Conservation (phyloP, 2,113 vertebrate genomes). For the Odontesthes bonariensis region DNA sequence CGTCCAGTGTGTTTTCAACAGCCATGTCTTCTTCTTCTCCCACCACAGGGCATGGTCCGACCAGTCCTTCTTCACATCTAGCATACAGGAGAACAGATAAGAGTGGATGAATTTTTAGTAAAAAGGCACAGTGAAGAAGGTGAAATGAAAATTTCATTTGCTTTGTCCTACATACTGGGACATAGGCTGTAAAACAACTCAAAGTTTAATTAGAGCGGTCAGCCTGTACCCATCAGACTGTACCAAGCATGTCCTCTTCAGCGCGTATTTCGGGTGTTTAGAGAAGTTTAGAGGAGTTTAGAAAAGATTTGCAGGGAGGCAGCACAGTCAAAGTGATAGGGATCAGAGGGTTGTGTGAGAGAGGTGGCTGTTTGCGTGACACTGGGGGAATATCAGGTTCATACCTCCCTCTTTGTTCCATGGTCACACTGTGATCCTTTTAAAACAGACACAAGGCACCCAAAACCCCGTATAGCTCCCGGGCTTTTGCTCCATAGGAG, state of each 20-base stretch:
- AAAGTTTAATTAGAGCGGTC: background rate
- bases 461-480: constrained; percentile 66
- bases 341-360: constrained; percentile 52
- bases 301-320: constrained; percentile 39
- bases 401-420: constrained; percentile 71
- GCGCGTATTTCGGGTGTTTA: constrained; percentile 42
- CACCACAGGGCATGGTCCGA: constrained; percentile 98
- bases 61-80: constrained; percentile 99
- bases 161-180: background rate
- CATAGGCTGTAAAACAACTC: background rate
- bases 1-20: constrained; percentile 98
- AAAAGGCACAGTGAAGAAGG: background rate
- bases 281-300: background rate
- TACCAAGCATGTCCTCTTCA: constrained; percentile 48
- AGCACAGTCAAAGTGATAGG: constrained; percentile 45
- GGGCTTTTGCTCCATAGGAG: constrained; percentile 44
- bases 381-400: constrained; percentile 76
- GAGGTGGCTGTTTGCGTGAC: constrained; percentile 67
- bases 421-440: constrained; percentile 56
- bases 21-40: constrained; percentile 99
- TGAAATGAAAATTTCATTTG: background rate
- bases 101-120: background rate
- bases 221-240: background rate
- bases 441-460: constrained; percentile 69
- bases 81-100: background rate